Evolutionary conservation across 2,888 invertebrate species (phyloP), one percentile per base, ranked within the genome.

Genomic region (Antheraea assamensis): DNA sequence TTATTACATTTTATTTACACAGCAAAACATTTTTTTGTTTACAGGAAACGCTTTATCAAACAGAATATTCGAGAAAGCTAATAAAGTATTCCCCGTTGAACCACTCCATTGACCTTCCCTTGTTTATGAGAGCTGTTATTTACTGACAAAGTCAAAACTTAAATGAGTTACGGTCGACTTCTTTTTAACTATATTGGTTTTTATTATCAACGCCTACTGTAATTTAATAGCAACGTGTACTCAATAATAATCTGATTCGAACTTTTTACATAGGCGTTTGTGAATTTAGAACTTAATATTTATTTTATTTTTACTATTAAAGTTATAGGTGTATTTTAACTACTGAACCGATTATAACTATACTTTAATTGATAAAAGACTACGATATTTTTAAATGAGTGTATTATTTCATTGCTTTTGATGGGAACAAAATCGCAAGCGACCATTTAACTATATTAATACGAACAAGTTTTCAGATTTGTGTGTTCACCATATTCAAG

Each of bases 141-240:
- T 71, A 55, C 55, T 71, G 27, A 31, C 52, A 71, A 71, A 71
- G 71, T 71, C 71, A n/a, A 52, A 49, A 71, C 52, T 71, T 52
- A 71, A 71, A 71, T 55, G 71, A 71, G 71, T 71, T 71, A 71
- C 55, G 27, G 30, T 55, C 55, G 55, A 30, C 55, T 55, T 71
- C 55, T 27, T 55, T 31, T 55, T 52, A 31, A 55, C 71, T 52
- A 52, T 52, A 61, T 61, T 58, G 7, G 13, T 55, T 49, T 52
- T 24, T 31, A 49, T n/a, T 70, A 21, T 35, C n/a, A 49, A 15
- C 71, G 71, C 71, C 71, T 71, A 55, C 30, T 52, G 21, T 71
- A 71, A 52, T 55, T 71, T 55, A 31, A 52, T 71, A 71, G 55
- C 55, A 71, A 71, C n/a, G 27, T 49, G 8, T 19, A 49, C 19